Evolutionary conservation across 2,113 vertebrate species (phyloP).

Genomic region (Miniopterus natalensis): DNA sequence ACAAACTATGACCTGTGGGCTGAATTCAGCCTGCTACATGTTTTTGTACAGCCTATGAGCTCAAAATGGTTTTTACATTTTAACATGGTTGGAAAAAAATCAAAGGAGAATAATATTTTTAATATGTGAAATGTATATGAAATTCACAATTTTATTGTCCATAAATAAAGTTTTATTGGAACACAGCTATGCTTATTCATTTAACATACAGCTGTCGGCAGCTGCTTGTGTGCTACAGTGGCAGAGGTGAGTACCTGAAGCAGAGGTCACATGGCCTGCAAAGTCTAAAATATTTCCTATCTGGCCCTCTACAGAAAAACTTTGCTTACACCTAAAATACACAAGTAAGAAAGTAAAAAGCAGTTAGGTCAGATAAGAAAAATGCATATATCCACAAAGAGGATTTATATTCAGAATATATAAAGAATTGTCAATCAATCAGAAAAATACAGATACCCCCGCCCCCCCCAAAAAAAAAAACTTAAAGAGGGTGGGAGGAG

Average conservation of each 20-base stretch:
- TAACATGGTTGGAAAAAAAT: background rate
- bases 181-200: background rate
- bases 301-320: background rate
- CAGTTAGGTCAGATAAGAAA: background rate
- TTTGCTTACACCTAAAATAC: background rate
- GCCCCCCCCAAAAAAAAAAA: background rate
- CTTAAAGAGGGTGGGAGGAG: background rate
- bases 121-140: conserved; percentile 21
- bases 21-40: background rate
- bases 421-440: background rate
- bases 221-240: background rate
- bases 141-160: background rate
- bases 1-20: background rate
- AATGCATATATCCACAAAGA: background rate
- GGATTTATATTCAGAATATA: background rate
- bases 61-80: conserved; percentile 45
- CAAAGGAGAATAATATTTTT: background rate
- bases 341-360: conserved; percentile 17
- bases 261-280: background rate
- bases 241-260: background rate
- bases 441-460: background rate
- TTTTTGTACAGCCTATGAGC: background rate
- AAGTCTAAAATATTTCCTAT: conserved; percentile 13
- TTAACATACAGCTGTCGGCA: background rate
- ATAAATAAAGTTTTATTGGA: conserved; percentile 38